Percentiles rank a stretch among this genome's conserved stretches.
Conservation (phyloP, 2,113 vertebrate genomes). For the Phaetusa simplex region DNA sequence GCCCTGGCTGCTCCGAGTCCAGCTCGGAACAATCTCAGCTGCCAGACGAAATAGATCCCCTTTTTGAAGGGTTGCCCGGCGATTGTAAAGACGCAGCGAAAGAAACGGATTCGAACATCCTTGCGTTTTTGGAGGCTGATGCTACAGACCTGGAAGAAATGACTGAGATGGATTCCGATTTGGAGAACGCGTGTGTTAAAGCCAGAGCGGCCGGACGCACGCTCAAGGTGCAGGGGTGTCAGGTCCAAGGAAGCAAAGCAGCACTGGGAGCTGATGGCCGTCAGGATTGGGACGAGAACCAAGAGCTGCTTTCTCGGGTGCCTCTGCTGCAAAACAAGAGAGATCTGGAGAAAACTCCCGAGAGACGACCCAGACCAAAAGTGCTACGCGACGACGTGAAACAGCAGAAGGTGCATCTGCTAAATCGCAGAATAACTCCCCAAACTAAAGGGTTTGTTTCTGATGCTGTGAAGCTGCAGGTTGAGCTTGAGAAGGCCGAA, state of each 20-base stretch:
- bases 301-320: constrained; percentile 45
- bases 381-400: background rate
- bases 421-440: background rate
- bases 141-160: constrained; percentile 31
- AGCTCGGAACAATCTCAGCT: background rate
- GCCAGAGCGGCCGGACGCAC: background rate
- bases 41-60: background rate
- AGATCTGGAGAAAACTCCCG: constrained; percentile 42
- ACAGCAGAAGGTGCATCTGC: constrained; percentile 37
- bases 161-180: constrained; percentile 27
- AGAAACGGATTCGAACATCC: background rate
- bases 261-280: constrained; percentile 32
- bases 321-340: constrained; percentile 40
- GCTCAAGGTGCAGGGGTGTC: background rate
- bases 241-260: background rate
- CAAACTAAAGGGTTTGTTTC: background rate
- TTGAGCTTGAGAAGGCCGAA: constrained; percentile 61
- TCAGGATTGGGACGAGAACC: constrained; percentile 37
- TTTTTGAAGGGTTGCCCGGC: background rate
- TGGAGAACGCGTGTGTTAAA: constrained; percentile 40
- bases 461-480: constrained; percentile 55
- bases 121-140: background rate
- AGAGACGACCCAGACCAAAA: background rate
- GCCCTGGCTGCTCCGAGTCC: background rate
- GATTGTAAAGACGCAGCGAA: background rate